Conservation (phyloP, 2,888 invertebrate species). For the Zygaena filipendulae region DNA sequence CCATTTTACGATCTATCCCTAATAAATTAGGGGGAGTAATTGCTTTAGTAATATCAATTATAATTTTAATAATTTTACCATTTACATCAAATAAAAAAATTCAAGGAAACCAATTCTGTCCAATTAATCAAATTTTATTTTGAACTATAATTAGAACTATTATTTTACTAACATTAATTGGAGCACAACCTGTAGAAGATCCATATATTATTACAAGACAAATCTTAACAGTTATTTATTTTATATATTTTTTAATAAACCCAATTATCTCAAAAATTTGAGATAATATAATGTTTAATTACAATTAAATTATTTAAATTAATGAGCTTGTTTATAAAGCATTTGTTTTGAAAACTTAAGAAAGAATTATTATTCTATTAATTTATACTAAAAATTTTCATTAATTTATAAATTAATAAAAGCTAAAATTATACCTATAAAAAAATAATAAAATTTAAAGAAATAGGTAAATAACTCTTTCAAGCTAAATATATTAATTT, state of each 20-base stretch:
- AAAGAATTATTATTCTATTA: too few relatives aligned
- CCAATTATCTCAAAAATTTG: slow-evolving; percentile 59
- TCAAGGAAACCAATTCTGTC: slow-evolving; percentile 70
- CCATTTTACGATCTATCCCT: slow-evolving; percentile 82
- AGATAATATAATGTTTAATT: too few relatives aligned
- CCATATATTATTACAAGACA: slow-evolving; percentile 73
- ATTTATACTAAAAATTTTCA: too few relatives aligned
- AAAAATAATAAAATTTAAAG: too few relatives aligned
- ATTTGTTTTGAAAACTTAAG: too few relatives aligned
- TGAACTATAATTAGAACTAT: slow-evolving; percentile 66
- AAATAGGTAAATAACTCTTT: slow-evolving; percentile 59
- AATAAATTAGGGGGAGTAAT: slow-evolving; percentile 82
- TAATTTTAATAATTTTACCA: slow-evolving; percentile 73
- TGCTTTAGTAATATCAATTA: slow-evolving; percentile 72
- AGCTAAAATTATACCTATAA: too few relatives aligned
- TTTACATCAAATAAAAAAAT: slow-evolving; percentile 66
- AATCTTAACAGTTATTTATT: slow-evolving; percentile 70
- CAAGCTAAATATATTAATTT: slow-evolving; percentile 70
- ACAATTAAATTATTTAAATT: too few relatives aligned
- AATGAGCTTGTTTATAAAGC: too few relatives aligned
- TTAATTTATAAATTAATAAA: too few relatives aligned
- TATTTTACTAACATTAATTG: slow-evolving; percentile 77
- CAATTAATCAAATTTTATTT: slow-evolving; percentile 69
- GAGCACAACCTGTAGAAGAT: slow-evolving; percentile 74
- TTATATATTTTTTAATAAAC: slow-evolving; percentile 66